These are phyloP conservation scores for Danio jaintianensis DNA, from an alignment of 2,797 vertebrate genomes.

Conservation along the genomic window DNA sequence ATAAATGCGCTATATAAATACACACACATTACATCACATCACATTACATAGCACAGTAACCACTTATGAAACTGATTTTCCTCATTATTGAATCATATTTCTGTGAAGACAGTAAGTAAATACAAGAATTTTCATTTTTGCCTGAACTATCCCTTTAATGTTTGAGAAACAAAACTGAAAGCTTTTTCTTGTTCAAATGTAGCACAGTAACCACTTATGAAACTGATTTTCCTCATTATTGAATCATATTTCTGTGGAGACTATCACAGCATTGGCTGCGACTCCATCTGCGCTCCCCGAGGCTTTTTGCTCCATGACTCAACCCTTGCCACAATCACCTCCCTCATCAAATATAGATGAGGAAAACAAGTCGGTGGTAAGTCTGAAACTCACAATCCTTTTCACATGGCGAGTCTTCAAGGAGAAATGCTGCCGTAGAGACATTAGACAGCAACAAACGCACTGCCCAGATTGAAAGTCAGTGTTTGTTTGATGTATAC, in stretches of 20 bases:
- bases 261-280: constrained; percentile 8
- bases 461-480: constrained; percentile 3
- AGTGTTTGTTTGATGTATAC: neutral
- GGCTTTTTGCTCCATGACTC: constrained; percentile 25
- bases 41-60: constrained; percentile 10
- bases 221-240: constrained; percentile 15
- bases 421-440: neutral
- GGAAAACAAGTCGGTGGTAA: constrained; percentile 44
- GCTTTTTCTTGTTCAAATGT: neutral
- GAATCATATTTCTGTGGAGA: constrained; percentile 33
- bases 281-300: constrained; percentile 11
- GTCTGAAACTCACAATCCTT: constrained; percentile 24
- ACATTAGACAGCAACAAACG: constrained; percentile 2
- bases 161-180: neutral
- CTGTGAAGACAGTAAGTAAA: constrained; percentile 1
- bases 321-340: constrained; percentile 39
- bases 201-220: constrained; percentile 14
- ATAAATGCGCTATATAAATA: too few relatives aligned
- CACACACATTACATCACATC: too few relatives aligned
- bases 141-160: too few relatives aligned
- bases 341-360: constrained; percentile 58
- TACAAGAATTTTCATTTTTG: too few relatives aligned
- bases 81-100: constrained; percentile 31
- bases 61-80: constrained; percentile 16
- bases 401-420: neutral